Percentiles rank a stretch among this genome's conserved stretches.
phyloP scores from a whole-genome alignment of 2,888 invertebrate genomes.

The Trissolcus japonicus region DNA sequence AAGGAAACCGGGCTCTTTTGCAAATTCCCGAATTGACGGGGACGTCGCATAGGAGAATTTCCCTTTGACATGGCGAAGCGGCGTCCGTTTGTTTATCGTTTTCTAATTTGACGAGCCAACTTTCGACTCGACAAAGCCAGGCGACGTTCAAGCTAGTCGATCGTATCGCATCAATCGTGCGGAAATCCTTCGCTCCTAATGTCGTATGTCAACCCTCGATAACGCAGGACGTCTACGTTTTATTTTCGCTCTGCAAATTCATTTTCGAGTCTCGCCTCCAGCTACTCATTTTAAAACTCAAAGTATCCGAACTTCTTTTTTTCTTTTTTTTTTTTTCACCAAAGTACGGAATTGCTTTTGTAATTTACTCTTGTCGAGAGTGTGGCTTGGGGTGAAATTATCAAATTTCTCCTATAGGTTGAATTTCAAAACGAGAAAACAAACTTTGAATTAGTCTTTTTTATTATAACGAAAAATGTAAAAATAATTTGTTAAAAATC shows the following conservation, averaged over 20 bases:
- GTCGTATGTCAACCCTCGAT: not conserved
- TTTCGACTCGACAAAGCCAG: slow-evolving; percentile 12
- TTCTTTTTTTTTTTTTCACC: too few species aligned
- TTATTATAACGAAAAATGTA: too few species aligned
- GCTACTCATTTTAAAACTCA: not conserved
- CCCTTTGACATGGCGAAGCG: too few species aligned
- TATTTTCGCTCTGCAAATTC: slow-evolving; percentile 2
- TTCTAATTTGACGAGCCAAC: slow-evolving; percentile 66
- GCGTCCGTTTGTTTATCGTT: slow-evolving; percentile 67
- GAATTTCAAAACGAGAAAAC: too few species aligned
- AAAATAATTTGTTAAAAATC: too few species aligned
- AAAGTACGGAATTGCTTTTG: slow-evolving; percentile 15
- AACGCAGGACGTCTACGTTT: not conserved
- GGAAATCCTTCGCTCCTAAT: slow-evolving; percentile 12
- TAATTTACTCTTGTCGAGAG: not conserved
- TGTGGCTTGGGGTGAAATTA: too few species aligned
- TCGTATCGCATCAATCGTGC: slow-evolving; percentile 10
- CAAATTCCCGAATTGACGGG: too few species aligned
- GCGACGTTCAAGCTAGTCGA: slow-evolving; percentile 7
- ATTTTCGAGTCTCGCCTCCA: slow-evolving; percentile 12
- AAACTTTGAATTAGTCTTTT: too few species aligned
- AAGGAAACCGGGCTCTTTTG: too few species aligned
- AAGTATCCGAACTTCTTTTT: too few species aligned
- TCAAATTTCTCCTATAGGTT: too few species aligned
- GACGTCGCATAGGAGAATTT: too few species aligned